These are phyloP conservation scores for Pristionchus exspectatus DNA, from an alignment of 2,888 invertebrate species.

Conservation along the genomic window DNA sequence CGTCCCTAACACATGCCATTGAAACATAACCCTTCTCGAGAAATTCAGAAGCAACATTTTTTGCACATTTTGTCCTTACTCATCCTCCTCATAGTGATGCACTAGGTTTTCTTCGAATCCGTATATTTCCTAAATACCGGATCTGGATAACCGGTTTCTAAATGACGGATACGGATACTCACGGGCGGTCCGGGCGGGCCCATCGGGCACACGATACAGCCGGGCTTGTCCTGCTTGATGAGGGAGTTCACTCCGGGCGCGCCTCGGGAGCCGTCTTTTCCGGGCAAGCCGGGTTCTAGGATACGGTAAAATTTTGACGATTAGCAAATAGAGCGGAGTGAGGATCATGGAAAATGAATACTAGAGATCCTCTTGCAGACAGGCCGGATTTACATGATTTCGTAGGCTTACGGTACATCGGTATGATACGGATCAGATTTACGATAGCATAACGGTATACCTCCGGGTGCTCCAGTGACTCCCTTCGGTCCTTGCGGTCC, in stretches of 20 bases:
- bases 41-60: no score
- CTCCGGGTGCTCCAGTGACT: conserved; percentile 28
- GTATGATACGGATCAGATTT: no score
- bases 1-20: no score
- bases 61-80: no score
- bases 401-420: no score
- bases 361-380: no score
- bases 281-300: conserved; percentile 42
- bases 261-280: not conserved
- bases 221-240: not conserved
- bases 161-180: not conserved
- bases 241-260: conserved; percentile 51
- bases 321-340: no score
- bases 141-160: not conserved
- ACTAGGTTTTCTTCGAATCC: not conserved
- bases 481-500: conserved; percentile 49
- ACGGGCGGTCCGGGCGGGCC: conserved; percentile 50
- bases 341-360: no score
- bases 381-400: no score
- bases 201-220: conserved; percentile 51
- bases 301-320: no score
- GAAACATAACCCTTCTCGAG: no score
- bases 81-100: no score
- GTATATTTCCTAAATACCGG: not conserved
- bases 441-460: not conserved